A percentile compares a stretch with the other conserved stretches of the same genome.
phyloP scores from a whole-genome alignment of 2,888 invertebrate genomes.

The Melipona beecheii region DNA sequence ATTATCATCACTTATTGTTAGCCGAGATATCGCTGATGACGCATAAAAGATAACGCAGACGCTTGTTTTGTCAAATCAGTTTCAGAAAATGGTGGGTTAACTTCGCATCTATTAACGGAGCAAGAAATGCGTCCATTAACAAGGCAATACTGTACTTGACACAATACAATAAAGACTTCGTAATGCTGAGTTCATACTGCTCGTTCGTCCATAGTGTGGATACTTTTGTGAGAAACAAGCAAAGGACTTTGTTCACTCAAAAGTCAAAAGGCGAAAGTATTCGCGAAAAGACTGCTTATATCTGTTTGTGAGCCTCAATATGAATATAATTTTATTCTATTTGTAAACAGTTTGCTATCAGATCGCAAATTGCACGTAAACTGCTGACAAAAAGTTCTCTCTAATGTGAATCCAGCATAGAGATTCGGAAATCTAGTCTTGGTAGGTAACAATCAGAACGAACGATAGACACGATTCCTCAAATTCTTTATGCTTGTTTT shows the following conservation, averaged over 20 bases:
- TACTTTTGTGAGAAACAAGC: neutral
- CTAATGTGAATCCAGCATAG: neutral
- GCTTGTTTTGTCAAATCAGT: neutral
- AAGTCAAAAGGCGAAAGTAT: neutral
- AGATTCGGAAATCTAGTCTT: neutral
- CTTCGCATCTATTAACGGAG: neutral
- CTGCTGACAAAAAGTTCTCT: neutral
- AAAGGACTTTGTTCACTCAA: neutral
- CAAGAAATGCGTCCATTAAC: slow-evolving; percentile 2
- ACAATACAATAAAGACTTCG: neutral
- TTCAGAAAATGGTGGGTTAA: neutral
- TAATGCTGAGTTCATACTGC: slow-evolving; percentile 1
- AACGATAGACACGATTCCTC: neutral
- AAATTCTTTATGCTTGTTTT: neutral
- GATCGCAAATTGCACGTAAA: neutral
- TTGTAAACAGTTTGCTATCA: neutral
- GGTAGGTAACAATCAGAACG: neutral
- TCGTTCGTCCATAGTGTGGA: neutral
- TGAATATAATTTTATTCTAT: neutral
- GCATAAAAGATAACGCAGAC: neutral
- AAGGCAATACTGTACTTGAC: slow-evolving; percentile 1
- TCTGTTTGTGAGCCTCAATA: neutral
- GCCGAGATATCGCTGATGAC: neutral
- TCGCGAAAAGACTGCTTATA: neutral
- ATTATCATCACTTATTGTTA: neutral